A percentile compares a stretch with the other conserved stretches of the same genome.
These are phyloP conservation scores for Cynodonichthys magdalenae DNA, from an alignment of 2,797 vertebrate species.

Conservation along the genomic window DNA sequence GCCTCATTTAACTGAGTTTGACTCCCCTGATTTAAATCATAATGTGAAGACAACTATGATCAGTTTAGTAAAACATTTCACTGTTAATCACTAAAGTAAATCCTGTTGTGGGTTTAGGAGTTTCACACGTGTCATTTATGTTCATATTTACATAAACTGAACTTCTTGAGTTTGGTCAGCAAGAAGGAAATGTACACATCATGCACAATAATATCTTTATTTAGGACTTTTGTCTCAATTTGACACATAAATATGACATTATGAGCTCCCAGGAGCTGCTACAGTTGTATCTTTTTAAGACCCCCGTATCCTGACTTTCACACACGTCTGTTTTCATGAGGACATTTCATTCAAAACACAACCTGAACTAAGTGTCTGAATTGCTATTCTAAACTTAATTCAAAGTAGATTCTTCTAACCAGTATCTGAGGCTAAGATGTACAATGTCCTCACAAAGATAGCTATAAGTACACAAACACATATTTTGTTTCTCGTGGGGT, in stretches of 20 bases:
- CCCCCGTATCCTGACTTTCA: background rate
- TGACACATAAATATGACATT: constrained; percentile 55
- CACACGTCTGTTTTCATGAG: constrained; percentile 12
- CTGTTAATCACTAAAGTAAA: too few species aligned
- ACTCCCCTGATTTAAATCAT: background rate
- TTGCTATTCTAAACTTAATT: background rate
- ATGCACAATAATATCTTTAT: constrained; percentile 74
- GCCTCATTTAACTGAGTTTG: too few species aligned
- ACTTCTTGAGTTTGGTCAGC: background rate
- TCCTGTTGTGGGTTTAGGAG: too few species aligned
- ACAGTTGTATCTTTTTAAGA: constrained; percentile 37
- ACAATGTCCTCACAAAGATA: constrained; percentile 1
- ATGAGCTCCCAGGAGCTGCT: constrained; percentile 70
- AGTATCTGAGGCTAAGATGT: background rate
- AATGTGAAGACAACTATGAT: too few species aligned
- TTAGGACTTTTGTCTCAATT: constrained; percentile 43
- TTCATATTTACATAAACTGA: too few species aligned
- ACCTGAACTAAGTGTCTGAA: background rate
- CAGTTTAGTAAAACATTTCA: too few species aligned
- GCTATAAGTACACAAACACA: constrained; percentile 7
- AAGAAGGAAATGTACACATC: background rate
- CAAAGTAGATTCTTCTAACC: background rate
- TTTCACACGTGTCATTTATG: too few species aligned
- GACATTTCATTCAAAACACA: background rate
- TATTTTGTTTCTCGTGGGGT: constrained; percentile 23